These are phyloP conservation scores for Hypena proboscidalis DNA, from an alignment of 2,888 invertebrate genomes.

Conservation along the genomic window DNA sequence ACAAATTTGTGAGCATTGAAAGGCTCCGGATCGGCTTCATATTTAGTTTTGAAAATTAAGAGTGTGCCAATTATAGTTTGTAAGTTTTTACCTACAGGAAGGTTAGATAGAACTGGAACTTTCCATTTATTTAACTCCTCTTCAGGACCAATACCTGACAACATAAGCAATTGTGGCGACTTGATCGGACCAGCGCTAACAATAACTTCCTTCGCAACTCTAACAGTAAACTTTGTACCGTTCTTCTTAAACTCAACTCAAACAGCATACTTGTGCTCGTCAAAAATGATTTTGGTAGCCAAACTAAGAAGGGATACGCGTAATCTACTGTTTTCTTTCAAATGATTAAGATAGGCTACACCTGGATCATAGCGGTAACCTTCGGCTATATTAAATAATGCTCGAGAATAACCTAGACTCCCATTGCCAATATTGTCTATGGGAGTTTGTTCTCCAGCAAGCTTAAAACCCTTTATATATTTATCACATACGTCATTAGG, in stretches of 20 bases:
- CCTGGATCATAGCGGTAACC: neutral
- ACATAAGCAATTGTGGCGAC: slow-evolving; percentile 67
- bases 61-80: slow-evolving; percentile 1
- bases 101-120: slow-evolving; percentile 56
- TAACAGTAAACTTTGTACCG: neutral
- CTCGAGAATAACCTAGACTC: neutral
- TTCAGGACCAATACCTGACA: slow-evolving; percentile 71
- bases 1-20: neutral
- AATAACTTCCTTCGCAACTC: slow-evolving; percentile 60
- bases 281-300: neutral
- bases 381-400: neutral
- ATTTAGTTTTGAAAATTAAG: neutral
- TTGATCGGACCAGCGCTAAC: slow-evolving; percentile 66
- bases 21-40: neutral
- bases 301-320: neutral
- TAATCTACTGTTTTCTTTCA: neutral
- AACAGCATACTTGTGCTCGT: neutral
- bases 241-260: neutral
- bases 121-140: slow-evolving; percentile 49
- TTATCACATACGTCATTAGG: neutral
- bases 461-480: neutral
- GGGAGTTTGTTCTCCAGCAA: neutral
- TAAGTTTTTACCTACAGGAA: slow-evolving; percentile 64
- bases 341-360: neutral
- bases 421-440: neutral